Conservation (phyloP, 2,797 vertebrate genomes). For the Pteronotus mesoamericanus region DNA sequence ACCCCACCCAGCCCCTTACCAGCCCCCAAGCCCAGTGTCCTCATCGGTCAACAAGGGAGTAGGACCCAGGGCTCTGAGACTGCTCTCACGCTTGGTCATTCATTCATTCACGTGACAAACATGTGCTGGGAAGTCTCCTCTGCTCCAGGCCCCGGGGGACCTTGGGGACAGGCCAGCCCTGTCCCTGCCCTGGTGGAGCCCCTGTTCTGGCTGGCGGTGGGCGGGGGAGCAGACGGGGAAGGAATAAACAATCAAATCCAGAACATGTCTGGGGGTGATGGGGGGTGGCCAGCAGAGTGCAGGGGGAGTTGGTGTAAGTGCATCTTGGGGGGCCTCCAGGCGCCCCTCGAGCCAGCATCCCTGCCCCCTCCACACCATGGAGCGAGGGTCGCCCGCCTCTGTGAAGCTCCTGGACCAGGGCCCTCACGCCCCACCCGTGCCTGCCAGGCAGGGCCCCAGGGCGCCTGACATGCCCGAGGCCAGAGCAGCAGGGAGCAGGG, state of each 20-base stretch:
- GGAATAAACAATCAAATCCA: neutral
- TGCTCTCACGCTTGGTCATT: rapidly evolving
- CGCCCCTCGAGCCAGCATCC: neutral
- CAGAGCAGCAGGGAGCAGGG: neutral
- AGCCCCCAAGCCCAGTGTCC: neutral
- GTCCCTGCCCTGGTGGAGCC: too few species aligned
- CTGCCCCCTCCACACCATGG: too few species aligned
- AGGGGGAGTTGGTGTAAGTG: too few species aligned
- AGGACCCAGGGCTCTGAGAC: neutral
- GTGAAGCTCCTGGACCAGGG: neutral
- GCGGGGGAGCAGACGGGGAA: neutral
- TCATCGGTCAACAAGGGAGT: neutral
- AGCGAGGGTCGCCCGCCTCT: neutral
- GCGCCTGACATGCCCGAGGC: neutral
- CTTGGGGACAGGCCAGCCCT: rapidly evolving
- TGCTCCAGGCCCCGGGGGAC: neutral
- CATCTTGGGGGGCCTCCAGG: neutral
- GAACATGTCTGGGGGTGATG: rapidly evolving
- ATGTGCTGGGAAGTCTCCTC: rapidly evolving
- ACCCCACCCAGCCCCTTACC: neutral
- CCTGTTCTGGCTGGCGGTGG: rapidly evolving
- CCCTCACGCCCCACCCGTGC: rapidly evolving
- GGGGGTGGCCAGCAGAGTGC: rapidly evolving
- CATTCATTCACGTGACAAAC: rapidly evolving
- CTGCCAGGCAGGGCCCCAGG: neutral